Evolutionary conservation across 1,140 invertebrate genomes (phyloP).

Genomic region (Leptopilina boulardi): DNA sequence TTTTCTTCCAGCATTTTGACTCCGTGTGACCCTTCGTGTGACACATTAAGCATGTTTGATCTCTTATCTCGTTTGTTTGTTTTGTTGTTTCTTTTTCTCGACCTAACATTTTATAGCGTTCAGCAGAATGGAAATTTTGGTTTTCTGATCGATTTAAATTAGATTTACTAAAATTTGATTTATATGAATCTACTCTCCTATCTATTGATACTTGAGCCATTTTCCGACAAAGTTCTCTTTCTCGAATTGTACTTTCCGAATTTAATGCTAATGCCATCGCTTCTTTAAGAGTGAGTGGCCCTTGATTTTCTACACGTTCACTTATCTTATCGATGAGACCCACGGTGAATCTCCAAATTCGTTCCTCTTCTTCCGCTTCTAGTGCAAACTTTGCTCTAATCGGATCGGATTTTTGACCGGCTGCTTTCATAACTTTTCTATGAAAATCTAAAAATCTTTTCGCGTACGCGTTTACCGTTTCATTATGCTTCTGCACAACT

Average conservation of each 20-base stretch:
- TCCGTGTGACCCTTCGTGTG: too few species aligned
- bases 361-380: constrained; percentile 32
- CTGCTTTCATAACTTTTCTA: constrained; percentile 18
- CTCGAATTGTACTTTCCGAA: constrained; percentile 12
- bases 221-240: not conserved
- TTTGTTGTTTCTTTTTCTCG: too few species aligned
- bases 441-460: constrained; percentile 31
- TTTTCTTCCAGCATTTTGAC: too few species aligned
- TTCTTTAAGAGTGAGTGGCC: constrained; percentile 29
- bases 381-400: constrained; percentile 22
- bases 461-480: not conserved
- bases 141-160: not conserved
- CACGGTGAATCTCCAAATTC: constrained; percentile 15
- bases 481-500: too few species aligned
- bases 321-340: not conserved
- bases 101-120: not conserved
- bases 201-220: constrained; percentile 22
- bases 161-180: not conserved
- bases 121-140: not conserved
- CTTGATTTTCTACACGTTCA: constrained; percentile 14
- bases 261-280: constrained; percentile 14
- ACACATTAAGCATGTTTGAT: too few species aligned
- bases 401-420: not conserved
- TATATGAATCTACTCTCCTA: constrained; percentile 9
- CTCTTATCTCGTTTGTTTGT: too few species aligned